These are phyloP conservation scores for Eretmodus cyanostictus DNA, from an alignment of 2,113 vertebrate species.

Conservation along the genomic window DNA sequence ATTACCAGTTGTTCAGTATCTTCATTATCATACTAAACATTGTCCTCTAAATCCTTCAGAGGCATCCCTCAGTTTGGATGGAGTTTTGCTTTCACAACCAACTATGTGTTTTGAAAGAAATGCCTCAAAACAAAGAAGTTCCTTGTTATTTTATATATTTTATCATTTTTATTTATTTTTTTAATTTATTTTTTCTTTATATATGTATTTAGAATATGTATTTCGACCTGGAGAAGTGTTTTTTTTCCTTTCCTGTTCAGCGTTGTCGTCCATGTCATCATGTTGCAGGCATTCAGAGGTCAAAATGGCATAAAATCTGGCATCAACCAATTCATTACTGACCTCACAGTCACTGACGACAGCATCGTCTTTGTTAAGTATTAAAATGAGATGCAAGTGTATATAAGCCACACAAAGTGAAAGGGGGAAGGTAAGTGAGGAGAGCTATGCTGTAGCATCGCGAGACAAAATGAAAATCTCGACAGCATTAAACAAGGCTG, in stretches of 20 bases:
- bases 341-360: neutral
- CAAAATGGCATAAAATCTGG: neutral
- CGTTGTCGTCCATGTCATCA: neutral
- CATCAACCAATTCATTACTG: neutral
- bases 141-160: neutral
- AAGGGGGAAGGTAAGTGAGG: neutral
- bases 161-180: neutral
- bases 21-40: constrained; percentile 16
- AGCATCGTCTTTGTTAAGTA: neutral
- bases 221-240: neutral
- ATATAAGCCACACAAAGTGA: neutral
- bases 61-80: neutral
- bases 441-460: neutral
- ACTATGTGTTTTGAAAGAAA: neutral
- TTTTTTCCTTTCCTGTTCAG: neutral
- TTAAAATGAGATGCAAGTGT: neutral
- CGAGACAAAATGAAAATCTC: neutral
- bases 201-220: neutral
- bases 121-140: neutral
- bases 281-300: neutral
- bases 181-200: neutral
- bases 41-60: neutral
- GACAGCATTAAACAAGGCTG: neutral
- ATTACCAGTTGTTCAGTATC: constrained; percentile 1
- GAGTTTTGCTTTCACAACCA: neutral